Base-by-base conservation (phyloP, 1,140 invertebrate genomes). In the Hyles euphorbiae region DNA sequence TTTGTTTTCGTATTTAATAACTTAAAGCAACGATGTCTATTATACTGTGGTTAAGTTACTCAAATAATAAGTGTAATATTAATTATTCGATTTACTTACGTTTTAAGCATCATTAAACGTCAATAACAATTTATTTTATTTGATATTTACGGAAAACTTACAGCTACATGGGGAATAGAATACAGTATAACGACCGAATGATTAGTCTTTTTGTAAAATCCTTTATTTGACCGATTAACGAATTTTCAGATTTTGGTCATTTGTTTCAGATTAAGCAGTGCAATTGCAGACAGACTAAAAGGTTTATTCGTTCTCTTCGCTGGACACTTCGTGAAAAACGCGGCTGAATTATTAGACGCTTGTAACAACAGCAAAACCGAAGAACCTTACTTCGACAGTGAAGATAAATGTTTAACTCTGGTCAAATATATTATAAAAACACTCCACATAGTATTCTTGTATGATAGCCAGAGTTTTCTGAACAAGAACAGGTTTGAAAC, bases 291-390 rank as follows among this genome's bases (percentile, higher is more conserved):
- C 51, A 93, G 92, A 53, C 83, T 99, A 6, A 96, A 97, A 82
- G 95, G 95, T 32, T 87, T 99, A 0, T 99, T 98, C 81, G 93
- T 96, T 2, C 83, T 97, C 33, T 98, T 98, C 82, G 96, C 96
- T 52, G 94, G 94, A 4, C 94, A 96, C 71, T 94, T 98, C 66
- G 86, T 98, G 0, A 93, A 94, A 71, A 94, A 97, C 76, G 93
- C 95, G 1, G 93, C 95, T 0, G 85, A 92, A 3, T 75, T 96
- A 2, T 78, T 98, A 22, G 89, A 92, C 12, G 79, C 87, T n/a
- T 91, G 91, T 57, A 92, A 93, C 67, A 85, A 79, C 3, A 85
- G 72, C 61, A 91, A 89, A 85, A 87, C 76, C 0, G 83, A 91
- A 43, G 74, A 91, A 22, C 49, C 90, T 2, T 92, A 89, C 53